Base-by-base conservation (phyloP, 2,888 invertebrate species). In the Heliconius ismenius region DNA sequence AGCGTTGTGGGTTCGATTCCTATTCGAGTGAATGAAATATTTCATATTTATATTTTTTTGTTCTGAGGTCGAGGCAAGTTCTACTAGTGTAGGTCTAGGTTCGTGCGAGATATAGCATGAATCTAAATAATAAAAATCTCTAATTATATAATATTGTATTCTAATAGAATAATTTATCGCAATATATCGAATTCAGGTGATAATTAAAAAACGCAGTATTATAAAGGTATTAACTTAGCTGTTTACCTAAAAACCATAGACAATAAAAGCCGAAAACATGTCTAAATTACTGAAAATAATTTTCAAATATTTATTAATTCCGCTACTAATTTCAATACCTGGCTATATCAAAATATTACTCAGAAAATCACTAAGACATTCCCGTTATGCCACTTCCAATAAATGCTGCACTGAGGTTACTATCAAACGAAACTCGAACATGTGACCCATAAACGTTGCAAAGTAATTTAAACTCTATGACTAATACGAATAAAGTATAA, bases 381-480 rank as follows among this genome's bases (percentile, higher is more conserved):
- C 10, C 7, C 58, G 21, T 60, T 67, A 65, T 74, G 39, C 68
- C 70, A 80, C 60, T 76, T 72, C 72, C 64, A 65, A 39, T 64
- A 64, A 15, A 63, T n/a, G 4, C 65, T 60, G 36, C 28, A n/a
- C 72, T 76, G 21, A 73, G 73, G 73, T 73, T 43, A 43, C 60
- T 70, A 39, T 54, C 36, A 72, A 74, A 76, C 74, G 28, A 70
- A 60, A 60, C 68, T 70, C 72, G 74, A 82, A 80, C 81, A 79
- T 43, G 18, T 67, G 26, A 69, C 58, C 63, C n/a, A 60, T 43
- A 60, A 58, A 75, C 28, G 4, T 28, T 63, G 39, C 74, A 79
- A 72, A 60, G 72, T 49, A 76, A 77, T 74, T 76, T 74, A 68
- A 24, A 74, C 77, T 43, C 54, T 80, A 76, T 77, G 26, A 11